Conservation (phyloP, 2,888 invertebrate genomes). For the Phymatocera aterrima region DNA sequence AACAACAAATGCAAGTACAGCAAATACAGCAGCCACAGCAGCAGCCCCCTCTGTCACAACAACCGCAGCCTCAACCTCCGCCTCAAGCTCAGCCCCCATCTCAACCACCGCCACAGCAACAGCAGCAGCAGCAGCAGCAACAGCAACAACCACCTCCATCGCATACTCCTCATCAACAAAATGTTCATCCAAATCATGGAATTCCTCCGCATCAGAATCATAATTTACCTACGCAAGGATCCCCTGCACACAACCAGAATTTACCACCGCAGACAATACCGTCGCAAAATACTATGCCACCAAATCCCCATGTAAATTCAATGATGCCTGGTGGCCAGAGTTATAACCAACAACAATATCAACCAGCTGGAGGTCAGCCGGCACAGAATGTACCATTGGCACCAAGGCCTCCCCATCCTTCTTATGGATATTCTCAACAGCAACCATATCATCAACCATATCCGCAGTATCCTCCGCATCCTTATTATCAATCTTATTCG, state of each 20-base stretch:
- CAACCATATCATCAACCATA: constrained; percentile 75
- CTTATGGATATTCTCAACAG: constrained; percentile 76
- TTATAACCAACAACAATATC: constrained; percentile 73
- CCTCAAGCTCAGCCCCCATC: constrained; percentile 39
- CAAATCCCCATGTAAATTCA: constrained; percentile 59
- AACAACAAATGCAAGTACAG: too few relatives aligned
- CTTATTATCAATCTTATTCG: constrained; percentile 77
- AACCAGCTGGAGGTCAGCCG: constrained; percentile 70
- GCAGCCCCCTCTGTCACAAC: constrained; percentile 67
- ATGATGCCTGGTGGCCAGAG: constrained; percentile 72
- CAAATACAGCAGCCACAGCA: constrained; percentile 49
- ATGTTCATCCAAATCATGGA: constrained; percentile 65
- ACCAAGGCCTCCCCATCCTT: constrained; percentile 77
- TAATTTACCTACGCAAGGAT: constrained; percentile 54
- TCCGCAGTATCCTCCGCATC: constrained; percentile 76
- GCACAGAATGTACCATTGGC: constrained; percentile 77
- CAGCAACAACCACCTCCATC: constrained; percentile 65
- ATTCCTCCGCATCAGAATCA: constrained; percentile 65
- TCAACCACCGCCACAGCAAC: constrained; percentile 67
- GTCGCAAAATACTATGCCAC: constrained; percentile 56
- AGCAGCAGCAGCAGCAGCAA: constrained; percentile 59
- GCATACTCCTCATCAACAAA: constrained; percentile 61
- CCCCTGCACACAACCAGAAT: constrained; percentile 52
- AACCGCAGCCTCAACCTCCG: constrained; percentile 59
- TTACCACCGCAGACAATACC: constrained; percentile 68